These are phyloP conservation scores for Lepidotrigona ventralis DNA, from an alignment of 1,140 invertebrate species.

Conservation along the genomic window DNA sequence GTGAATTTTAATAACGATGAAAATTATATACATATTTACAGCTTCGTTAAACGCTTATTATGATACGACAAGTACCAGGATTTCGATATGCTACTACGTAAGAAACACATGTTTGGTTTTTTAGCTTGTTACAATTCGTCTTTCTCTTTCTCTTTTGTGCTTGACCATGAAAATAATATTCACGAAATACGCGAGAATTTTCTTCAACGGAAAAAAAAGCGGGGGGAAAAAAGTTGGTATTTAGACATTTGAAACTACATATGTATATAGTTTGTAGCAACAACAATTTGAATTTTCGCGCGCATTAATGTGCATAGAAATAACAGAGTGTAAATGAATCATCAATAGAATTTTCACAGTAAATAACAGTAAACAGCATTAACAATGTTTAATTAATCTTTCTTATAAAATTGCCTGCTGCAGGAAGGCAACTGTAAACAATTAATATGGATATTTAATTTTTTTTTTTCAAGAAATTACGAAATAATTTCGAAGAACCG, in stretches of 20 bases:
- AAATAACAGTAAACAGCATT: conserved; percentile 25
- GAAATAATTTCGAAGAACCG: no score
- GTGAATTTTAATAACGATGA: conserved; percentile 72
- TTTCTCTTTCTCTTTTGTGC: conserved; percentile 5
- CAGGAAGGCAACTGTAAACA: conserved; percentile 17
- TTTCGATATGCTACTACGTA: conserved; percentile 38
- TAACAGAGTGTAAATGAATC: conserved; percentile 7
- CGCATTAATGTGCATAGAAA: background rate
- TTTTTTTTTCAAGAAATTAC: no score
- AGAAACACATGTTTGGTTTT: conserved; percentile 35
- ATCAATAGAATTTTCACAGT: conserved; percentile 26
- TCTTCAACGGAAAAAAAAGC: background rate
- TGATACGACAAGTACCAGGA: conserved; percentile 49
- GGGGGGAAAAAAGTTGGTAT: background rate
- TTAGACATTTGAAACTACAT: background rate
- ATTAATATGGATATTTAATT: background rate
- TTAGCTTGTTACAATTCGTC: background rate
- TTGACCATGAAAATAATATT: conserved; percentile 3
- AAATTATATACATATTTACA: conserved; percentile 72
- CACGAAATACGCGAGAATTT: background rate
- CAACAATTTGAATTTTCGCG: background rate
- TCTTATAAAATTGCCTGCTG: conserved; percentile 8
- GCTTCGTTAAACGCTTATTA: conserved; percentile 50
- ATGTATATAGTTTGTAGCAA: no score
- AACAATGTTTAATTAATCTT: conserved; percentile 22